Evolutionary conservation across 2,797 vertebrate species (phyloP).

Genomic region (Epinephelus coioides): DNA sequence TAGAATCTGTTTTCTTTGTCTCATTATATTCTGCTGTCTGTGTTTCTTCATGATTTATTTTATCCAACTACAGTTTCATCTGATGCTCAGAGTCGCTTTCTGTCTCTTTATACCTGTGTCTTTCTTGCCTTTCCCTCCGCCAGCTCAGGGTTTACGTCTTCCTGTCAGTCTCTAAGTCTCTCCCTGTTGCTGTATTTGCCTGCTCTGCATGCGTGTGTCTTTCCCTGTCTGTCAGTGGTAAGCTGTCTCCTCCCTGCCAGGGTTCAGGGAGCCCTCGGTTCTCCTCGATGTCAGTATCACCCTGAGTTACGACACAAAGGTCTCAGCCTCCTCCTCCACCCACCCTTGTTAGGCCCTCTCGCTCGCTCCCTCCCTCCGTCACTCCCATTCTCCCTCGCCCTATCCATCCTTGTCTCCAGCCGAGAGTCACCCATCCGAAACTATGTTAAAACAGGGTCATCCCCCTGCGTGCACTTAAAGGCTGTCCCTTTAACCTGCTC

Average conservation of each 20-base stretch:
- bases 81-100: background rate
- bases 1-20: background rate
- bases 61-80: background rate
- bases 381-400: constrained; percentile 69
- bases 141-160: background rate
- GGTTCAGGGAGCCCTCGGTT: constrained; percentile 69
- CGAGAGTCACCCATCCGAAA: constrained; percentile 87
- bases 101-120: background rate
- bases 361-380: constrained; percentile 64
- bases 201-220: constrained; percentile 40
- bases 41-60: background rate
- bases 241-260: constrained; percentile 57
- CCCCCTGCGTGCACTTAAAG: constrained; percentile 87
- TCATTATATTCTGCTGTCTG: background rate
- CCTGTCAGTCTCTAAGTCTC: constrained; percentile 33
- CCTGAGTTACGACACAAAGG: constrained; percentile 84
- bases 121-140: background rate
- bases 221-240: constrained; percentile 35
- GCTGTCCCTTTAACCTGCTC: constrained; percentile 89
- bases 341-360: constrained; percentile 74
- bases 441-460: constrained; percentile 89
- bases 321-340: constrained; percentile 75
- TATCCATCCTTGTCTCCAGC: constrained; percentile 76
- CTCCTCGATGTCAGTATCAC: constrained; percentile 77
- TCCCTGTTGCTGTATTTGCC: constrained; percentile 1